phyloP scores from a whole-genome alignment of 2,113 vertebrate species.

The Tenrec ecaudatus region DNA sequence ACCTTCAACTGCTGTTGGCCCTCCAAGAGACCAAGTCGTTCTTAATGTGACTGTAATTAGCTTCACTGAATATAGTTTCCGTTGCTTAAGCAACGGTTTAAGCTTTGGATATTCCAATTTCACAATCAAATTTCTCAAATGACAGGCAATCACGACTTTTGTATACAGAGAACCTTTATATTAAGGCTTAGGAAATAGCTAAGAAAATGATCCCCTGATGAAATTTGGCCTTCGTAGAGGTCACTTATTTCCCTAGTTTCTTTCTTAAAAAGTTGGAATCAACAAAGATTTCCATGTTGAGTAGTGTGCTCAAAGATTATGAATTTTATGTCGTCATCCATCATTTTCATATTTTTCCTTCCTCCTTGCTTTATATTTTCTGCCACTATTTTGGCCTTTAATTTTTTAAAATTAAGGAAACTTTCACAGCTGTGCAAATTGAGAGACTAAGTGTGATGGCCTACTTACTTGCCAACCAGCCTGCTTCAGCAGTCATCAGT shows the following conservation, averaged over 20 bases:
- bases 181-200: slow-evolving; percentile 18
- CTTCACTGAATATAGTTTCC: background rate
- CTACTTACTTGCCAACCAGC: background rate
- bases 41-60: background rate
- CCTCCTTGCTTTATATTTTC: background rate
- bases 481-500: background rate
- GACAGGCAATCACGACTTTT: background rate
- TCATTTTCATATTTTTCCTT: background rate
- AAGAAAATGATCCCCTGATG: slow-evolving; percentile 12
- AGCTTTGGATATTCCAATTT: background rate
- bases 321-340: background rate
- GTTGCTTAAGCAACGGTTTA: background rate
- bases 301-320: background rate
- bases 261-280: slow-evolving; percentile 16
- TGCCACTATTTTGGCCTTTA: background rate
- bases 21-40: background rate
- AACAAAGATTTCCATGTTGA: background rate
- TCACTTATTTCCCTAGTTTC: slow-evolving; percentile 1
- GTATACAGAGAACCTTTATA: background rate
- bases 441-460: slow-evolving; percentile 10
- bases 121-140: background rate
- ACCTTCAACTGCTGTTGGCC: background rate
- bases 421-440: background rate
- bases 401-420: background rate
- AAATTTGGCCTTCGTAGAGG: background rate